These are phyloP conservation scores for Catagonus wagneri DNA, from an alignment of 2,113 vertebrate genomes.

Conservation along the genomic window DNA sequence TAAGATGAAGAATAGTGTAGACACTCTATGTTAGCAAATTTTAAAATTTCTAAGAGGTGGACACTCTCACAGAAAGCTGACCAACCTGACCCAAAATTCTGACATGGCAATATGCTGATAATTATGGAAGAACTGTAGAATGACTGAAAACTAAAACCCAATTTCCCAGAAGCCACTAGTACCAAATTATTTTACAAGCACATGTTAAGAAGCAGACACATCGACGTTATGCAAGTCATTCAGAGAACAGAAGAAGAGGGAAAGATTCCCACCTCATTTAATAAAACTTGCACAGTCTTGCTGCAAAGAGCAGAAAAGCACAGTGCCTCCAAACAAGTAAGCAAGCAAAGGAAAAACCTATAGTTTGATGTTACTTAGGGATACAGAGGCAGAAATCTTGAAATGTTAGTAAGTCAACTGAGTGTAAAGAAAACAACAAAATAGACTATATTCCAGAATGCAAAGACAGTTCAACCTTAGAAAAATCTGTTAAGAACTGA, in stretches of 20 bases:
- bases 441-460: background rate
- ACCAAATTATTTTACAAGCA: slow-evolving; percentile 3
- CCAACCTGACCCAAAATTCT: background rate
- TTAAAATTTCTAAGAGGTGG: background rate
- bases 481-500: background rate
- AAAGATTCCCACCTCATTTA: background rate
- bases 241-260: background rate
- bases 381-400: background rate
- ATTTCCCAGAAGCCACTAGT: background rate
- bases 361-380: background rate
- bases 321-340: background rate
- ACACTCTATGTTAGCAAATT: background rate
- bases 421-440: background rate
- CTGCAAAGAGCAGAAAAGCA: slow-evolving; percentile 5
- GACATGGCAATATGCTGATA: background rate
- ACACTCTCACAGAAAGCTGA: background rate
- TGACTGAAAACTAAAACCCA: background rate
- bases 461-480: background rate
- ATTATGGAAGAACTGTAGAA: slow-evolving; percentile 4
- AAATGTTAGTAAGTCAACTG: background rate
- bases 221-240: background rate
- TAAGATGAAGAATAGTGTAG: background rate
- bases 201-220: background rate
- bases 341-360: background rate
- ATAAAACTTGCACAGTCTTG: background rate